Base-by-base conservation (phyloP, 2,888 invertebrate genomes). In the Mythimna ferrago region DNA sequence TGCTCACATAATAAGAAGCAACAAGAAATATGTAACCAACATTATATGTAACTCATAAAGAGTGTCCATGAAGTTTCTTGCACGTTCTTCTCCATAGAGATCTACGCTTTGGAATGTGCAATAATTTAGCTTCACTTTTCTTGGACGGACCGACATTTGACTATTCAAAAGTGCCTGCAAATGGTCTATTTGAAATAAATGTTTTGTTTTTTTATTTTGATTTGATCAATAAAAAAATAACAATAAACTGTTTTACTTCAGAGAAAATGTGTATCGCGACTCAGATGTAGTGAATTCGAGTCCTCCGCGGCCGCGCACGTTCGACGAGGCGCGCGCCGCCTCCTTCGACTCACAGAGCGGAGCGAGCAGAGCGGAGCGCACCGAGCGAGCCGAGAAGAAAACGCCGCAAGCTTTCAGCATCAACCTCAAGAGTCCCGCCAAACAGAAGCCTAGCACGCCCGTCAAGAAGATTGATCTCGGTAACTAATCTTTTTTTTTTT, bases 401-500 rank as follows among this genome's bases (percentile, higher is more conserved):
- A 66, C 44, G 62, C 78, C 68, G 73, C 87, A 87, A 53, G 76
- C 92, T 0, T 89, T 94, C 87, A 92, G 87, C 90, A 92, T 94
- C 89, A 92, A 89, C 87, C 92, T 95, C 82, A 92, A 93, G 89
- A 90, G 92, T 38, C 92, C 94, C 3, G 87, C 88, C 35, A 90
- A 93, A 62, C 97, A 95, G 60, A 90, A 90, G 19, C 89, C 89
- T 4, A 73, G 65, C 64, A 92, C 94, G 10, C 94, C 95, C 5
- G 92, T 92, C 71, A 97, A 97, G 91, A 97, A 96, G 62, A 97
- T 97, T n/a, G 97, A 97, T 80, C 89, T 97, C 71, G 97, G 97
- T 94, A 66, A 35, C 4, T 9, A 32, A 11, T 11, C 6, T 9
- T 21, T 26, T 2, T 2, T 32, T 2, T 32, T 32, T 32, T 32